These are phyloP conservation scores for Metellina segmentata DNA, from an alignment of 2,888 invertebrate species.

Conservation along the genomic window DNA sequence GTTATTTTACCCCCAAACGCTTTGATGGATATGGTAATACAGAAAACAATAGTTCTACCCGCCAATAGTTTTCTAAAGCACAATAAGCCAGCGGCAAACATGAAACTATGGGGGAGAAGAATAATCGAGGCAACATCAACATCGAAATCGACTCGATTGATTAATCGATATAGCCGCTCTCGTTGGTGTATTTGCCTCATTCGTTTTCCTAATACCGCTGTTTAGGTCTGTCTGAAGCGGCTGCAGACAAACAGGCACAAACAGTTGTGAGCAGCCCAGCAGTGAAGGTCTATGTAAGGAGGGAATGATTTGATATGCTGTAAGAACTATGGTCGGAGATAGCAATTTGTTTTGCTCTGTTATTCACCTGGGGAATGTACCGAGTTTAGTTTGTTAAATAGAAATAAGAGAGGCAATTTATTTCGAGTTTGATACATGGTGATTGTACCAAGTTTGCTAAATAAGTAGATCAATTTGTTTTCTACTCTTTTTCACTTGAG, in stretches of 20 bases:
- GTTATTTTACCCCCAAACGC: too few species aligned
- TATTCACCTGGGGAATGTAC: neutral
- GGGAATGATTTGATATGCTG: neutral
- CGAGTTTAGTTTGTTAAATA: neutral
- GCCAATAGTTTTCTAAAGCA: too few species aligned
- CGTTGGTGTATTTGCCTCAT: neutral
- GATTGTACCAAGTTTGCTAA: neutral
- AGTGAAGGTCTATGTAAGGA: too few species aligned
- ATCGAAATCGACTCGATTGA: neutral
- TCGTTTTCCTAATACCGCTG: neutral
- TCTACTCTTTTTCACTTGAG: too few species aligned
- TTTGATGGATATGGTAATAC: too few species aligned
- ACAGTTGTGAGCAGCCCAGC: neutral
- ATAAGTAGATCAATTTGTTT: too few species aligned
- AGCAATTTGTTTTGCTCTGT: neutral
- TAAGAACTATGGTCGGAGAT: neutral
- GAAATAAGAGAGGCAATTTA: neutral
- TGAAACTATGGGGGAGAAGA: neutral
- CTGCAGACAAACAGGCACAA: neutral
- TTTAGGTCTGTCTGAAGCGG: neutral
- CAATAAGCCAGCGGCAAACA: neutral
- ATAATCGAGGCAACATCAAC: neutral
- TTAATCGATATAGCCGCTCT: neutral
- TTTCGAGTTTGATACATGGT: neutral
- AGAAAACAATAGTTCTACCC: too few species aligned